Percentiles rank a stretch among this genome's conserved stretches.
phyloP scores from a whole-genome alignment of 2,888 invertebrate species.

The Synanthedon formicaeformis region DNA sequence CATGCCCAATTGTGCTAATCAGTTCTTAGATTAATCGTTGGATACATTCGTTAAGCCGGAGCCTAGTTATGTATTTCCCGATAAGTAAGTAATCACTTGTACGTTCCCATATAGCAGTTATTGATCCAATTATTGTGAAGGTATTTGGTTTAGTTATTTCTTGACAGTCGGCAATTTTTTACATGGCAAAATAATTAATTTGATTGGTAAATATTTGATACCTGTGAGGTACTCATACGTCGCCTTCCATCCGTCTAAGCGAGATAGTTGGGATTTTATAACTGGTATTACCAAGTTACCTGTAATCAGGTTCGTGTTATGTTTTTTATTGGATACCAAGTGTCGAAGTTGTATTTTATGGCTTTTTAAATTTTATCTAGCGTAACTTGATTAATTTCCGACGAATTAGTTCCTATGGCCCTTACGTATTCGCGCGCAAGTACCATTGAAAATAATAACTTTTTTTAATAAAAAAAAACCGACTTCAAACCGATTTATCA shows the following conservation, averaged over 20 bases:
- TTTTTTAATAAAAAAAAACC: too few relatives aligned
- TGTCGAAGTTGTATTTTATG: neutral
- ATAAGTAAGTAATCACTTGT: neutral
- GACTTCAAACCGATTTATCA: too few relatives aligned
- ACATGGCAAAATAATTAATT: slow-evolving; percentile 3
- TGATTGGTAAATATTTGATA: slow-evolving; percentile 3
- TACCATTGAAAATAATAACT: too few relatives aligned
- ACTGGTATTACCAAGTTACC: slow-evolving; percentile 1
- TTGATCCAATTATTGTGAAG: slow-evolving; percentile 3
- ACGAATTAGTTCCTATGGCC: slow-evolving; percentile 1
- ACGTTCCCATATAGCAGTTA: slow-evolving; percentile 3
- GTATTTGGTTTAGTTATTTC: slow-evolving; percentile 4
- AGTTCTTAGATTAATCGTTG: too few relatives aligned
- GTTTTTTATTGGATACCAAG: neutral
- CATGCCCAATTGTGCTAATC: too few relatives aligned
- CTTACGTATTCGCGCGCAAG: too few relatives aligned
- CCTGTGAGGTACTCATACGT: neutral
- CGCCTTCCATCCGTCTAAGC: neutral
- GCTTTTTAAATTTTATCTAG: too few relatives aligned
- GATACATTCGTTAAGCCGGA: too few relatives aligned
- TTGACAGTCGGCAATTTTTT: neutral
- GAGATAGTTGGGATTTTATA: slow-evolving; percentile 2
- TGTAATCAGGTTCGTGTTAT: neutral
- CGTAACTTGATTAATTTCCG: neutral
- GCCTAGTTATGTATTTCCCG: neutral